Base-by-base conservation (phyloP, 2,888 invertebrate species). In the Empis livida region DNA sequence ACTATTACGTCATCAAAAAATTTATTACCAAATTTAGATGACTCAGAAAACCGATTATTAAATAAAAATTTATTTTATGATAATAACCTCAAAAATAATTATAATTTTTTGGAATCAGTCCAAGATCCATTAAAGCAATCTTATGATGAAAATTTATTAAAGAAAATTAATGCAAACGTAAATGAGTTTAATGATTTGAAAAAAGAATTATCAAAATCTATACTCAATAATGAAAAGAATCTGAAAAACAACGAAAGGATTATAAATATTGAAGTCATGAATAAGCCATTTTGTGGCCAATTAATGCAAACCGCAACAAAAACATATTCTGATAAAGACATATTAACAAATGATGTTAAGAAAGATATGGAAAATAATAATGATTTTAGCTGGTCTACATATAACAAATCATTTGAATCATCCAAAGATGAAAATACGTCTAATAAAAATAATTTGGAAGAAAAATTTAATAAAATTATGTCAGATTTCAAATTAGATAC, bases 401-500 rank as follows among this genome's bases (percentile, higher is more conserved):
- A 35, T 35, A 13, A 35, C 3, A 35, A 35, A 35, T 35, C 35
- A 13, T 35, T 35, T n/a, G 23, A 27, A 27, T n/a, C n/a, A 13
- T 4, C 2, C n/a, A 4, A n/a, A n/a, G 8, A 35, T 35, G 35
- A n/a, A 35, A n/a, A 35, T 13, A 32, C 10, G 4, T 32, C 13
- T 32, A 5, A 32, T 32, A 32, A 32, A 32, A 35, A 8, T 27
- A 27, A 35, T 35, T 35, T 35, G 5, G 5, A 35, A 35, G 35
- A 35, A 35, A 35, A 35, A n/a, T 5, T 35, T 35, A 35, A 35
- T n/a, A 35, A 59, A 54, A 65, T 64, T 61, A 64, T 62, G 64
- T 64, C 65, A 65, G 64, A 62, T 55, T 57, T 61, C 55, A 67
- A 67, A 59, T 65, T 64, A 65, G 65, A 65, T 50, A 56, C 54